Base-by-base conservation (phyloP, 2,113 vertebrate species). In the Stegastes partitus region DNA sequence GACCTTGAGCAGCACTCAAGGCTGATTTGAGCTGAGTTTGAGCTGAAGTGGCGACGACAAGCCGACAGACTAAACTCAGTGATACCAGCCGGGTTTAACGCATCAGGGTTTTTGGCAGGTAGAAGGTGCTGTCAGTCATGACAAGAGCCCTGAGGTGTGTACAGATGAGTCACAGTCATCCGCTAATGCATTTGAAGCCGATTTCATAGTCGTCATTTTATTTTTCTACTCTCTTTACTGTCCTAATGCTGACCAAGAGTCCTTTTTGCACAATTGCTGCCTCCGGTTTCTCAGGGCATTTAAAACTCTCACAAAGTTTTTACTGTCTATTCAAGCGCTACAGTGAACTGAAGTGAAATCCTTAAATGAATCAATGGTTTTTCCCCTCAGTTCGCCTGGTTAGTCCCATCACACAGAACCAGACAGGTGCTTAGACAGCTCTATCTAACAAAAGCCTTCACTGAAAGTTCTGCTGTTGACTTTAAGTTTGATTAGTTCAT, bases 1-100 rank as follows among this genome's bases (percentile, higher is more conserved):
- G 85, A 89, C 91, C 90, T 91, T 91, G 86, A 82, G 79, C 74
- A 26, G 47, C 81, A 78, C 81, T 86, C 79, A 8, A 22, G 79
- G 90, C 73, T 74, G 77, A 77, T 79, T n/a, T 85, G 86, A 81
- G 74, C 49, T 3, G 79, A 79, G 77, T 74, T 79, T 74, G 74
- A 86, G 79, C 26, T 34, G 62, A 80, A 71, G 77, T 63, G 6
- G 54, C 3, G 44, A 67, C 10, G 39, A 77, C 69, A 73, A 58
- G 76, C 55, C 2, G 4, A n/a, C 79, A 77, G 67, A 55, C 54
- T 82, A 25, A 79, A 79, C 1, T 31, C 79, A 23, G 56, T 16
- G 83, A 88, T 77, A 70, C 22, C 64, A 23, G 58, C 53, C 2
- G 15, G 34, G 58, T 81, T 78, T 67, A 69, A 67, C 9, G 34